phyloP scores from a whole-genome alignment of 2,797 vertebrate species.

The Bufotes viridis region DNA sequence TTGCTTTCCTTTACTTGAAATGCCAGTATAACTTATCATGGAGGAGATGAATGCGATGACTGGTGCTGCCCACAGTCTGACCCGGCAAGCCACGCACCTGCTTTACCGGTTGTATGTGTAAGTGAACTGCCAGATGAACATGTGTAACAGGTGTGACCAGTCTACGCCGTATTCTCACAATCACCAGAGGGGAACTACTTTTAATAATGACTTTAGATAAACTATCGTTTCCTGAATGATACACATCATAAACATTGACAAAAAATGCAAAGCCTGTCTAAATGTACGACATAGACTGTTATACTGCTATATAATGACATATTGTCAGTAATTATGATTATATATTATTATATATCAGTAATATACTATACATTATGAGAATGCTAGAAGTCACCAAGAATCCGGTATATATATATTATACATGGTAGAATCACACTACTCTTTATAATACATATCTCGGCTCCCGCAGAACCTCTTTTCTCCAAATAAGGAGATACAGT shows the following conservation, averaged over 20 bases:
- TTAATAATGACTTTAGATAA: constrained; percentile 30
- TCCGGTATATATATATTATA: too few relatives aligned
- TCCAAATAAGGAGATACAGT: too few relatives aligned
- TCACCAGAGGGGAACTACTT: constrained; percentile 26
- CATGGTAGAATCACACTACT: too few relatives aligned
- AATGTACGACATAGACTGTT: neutral
- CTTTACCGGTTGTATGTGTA: constrained; percentile 31
- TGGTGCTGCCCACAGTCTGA: constrained; percentile 1
- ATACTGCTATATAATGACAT: neutral
- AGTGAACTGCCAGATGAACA: neutral
- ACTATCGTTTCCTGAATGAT: constrained; percentile 24
- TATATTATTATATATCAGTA: too few relatives aligned
- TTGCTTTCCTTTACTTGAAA: too few relatives aligned
- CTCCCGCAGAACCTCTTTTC: too few relatives aligned
- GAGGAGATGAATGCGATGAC: neutral
- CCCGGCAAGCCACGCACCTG: constrained; percentile 14
- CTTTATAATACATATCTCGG: too few relatives aligned
- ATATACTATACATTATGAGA: neutral
- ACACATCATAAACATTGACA: neutral
- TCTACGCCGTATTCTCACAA: neutral
- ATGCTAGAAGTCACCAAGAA: too few relatives aligned
- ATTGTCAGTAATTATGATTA: neutral
- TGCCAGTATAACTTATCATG: neutral
- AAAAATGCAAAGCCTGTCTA: neutral
- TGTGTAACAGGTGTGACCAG: constrained; percentile 44